Evolutionary conservation across 2,888 invertebrate genomes (phyloP).

Genomic region (Lumbricus terrestris): DNA sequence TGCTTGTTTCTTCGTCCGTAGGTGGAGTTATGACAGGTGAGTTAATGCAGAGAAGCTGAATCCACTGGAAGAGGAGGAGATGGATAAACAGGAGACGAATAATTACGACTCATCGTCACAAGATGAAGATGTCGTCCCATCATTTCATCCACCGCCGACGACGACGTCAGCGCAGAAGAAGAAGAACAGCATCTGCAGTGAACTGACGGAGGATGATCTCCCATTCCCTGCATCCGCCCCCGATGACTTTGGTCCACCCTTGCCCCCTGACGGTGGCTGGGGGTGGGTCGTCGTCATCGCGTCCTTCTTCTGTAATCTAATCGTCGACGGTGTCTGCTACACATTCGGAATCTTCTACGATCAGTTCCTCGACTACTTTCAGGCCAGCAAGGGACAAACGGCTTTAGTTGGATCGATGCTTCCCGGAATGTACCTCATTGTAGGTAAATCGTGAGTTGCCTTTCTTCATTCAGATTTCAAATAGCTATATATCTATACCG

Average conservation of each 20-base stretch:
- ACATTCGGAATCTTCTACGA: conserved; percentile 25
- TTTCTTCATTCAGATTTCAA: neutral
- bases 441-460: conserved; percentile 64
- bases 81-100: conserved; percentile 13
- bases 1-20: too few species aligned
- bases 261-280: conserved; percentile 30
- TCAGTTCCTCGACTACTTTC: conserved; percentile 69
- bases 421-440: conserved; percentile 84
- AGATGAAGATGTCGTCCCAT: too few species aligned
- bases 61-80: too few species aligned
- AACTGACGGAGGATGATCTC: neutral
- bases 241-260: conserved; percentile 21
- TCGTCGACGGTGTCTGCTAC: conserved; percentile 31
- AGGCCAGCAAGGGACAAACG: conserved; percentile 70
- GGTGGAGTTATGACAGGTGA: neutral
- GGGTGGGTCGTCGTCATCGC: conserved; percentile 30
- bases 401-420: conserved; percentile 81
- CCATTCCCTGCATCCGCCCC: neutral
- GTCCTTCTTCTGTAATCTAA: conserved; percentile 30
- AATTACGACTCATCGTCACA: too few species aligned
- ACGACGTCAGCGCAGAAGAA: neutral
- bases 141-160: neutral
- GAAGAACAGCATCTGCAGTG: too few species aligned
- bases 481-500: neutral
- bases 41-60: neutral